Evolutionary conservation across 2,888 invertebrate genomes (phyloP).

Genomic region (Ennomos fuscantarius): DNA sequence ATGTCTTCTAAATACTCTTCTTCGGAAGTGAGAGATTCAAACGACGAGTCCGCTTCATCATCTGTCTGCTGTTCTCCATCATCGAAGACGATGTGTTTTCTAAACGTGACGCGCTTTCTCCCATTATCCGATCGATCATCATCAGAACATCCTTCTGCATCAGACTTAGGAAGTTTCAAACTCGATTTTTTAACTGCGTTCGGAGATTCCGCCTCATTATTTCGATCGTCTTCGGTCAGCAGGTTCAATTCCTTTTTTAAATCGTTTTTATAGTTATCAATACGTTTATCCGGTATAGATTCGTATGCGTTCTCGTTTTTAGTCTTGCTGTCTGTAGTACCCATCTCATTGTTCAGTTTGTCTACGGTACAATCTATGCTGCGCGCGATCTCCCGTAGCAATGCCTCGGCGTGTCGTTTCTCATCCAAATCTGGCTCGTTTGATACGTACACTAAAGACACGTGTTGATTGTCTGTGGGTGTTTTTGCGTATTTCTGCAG

Average conservation of each 20-base stretch:
- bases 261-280: conserved; percentile 64
- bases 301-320: conserved; percentile 60
- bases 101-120: conserved; percentile 77
- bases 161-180: conserved; percentile 72
- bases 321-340: conserved; percentile 61
- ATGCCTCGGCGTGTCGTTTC: conserved; percentile 74
- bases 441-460: conserved; percentile 74
- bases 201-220: conserved; percentile 57
- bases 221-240: conserved; percentile 52
- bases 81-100: conserved; percentile 80
- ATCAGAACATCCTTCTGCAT: conserved; percentile 75
- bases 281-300: conserved; percentile 52
- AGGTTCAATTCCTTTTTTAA: conserved; percentile 68
- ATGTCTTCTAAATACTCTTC: conserved; percentile 69
- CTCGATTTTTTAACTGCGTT: conserved; percentile 70
- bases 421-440: conserved; percentile 69
- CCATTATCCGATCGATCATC: conserved; percentile 76
- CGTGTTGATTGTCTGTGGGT: conserved; percentile 70
- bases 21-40: conserved; percentile 74
- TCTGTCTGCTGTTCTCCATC: conserved; percentile 81
- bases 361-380: conserved; percentile 78
- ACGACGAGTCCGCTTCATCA: conserved; percentile 71
- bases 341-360: conserved; percentile 69
- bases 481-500: conserved; percentile 76
- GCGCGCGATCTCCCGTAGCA: conserved; percentile 74